Percentiles rank a stretch among this genome's conserved stretches.
Conservation (phyloP, 2,888 invertebrate species). For the Aporophyla lueneburgensis region DNA sequence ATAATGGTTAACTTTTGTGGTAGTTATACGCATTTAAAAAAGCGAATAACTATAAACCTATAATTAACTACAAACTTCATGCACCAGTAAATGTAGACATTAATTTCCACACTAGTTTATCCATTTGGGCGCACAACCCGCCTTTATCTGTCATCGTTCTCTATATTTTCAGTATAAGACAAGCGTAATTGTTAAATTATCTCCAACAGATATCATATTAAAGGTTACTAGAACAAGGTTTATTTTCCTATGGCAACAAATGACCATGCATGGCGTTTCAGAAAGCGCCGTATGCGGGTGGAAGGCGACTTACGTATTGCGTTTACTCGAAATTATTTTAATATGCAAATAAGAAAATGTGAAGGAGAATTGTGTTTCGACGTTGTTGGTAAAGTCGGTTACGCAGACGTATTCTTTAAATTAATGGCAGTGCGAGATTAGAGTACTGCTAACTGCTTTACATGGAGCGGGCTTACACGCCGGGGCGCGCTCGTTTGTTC, state of each 20-base stretch:
- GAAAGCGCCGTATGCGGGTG: constrained; percentile 73
- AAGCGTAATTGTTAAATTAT: constrained; percentile 75
- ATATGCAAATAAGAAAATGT: constrained; percentile 91
- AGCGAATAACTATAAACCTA: constrained; percentile 89
- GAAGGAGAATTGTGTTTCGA: constrained; percentile 89
- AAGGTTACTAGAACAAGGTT: constrained; percentile 74
- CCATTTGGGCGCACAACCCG: constrained; percentile 90
- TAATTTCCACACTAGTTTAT: constrained; percentile 91
- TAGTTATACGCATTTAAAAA: constrained; percentile 87
- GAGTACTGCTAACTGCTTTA: constrained; percentile 90
- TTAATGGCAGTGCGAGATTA: constrained; percentile 90
- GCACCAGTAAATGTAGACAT: constrained; percentile 91
- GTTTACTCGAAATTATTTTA: constrained; percentile 91
- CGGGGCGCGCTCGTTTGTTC: constrained; percentile 87
- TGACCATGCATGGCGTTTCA: constrained; percentile 75
- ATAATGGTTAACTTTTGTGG: constrained; percentile 89
- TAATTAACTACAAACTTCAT: constrained; percentile 91
- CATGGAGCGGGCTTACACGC: constrained; percentile 88
- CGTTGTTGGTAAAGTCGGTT: constrained; percentile 88
- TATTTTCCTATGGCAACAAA: constrained; percentile 72
- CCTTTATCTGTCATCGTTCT: constrained; percentile 90
- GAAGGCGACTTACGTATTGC: constrained; percentile 89
- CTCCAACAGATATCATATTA: constrained; percentile 73
- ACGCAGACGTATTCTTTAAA: constrained; percentile 90
- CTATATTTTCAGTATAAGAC: constrained; percentile 77